Percentiles rank a stretch among this genome's conserved stretches.
Conservation (phyloP, 2,797 vertebrate genomes). For the Peromyscus nudipes region DNA sequence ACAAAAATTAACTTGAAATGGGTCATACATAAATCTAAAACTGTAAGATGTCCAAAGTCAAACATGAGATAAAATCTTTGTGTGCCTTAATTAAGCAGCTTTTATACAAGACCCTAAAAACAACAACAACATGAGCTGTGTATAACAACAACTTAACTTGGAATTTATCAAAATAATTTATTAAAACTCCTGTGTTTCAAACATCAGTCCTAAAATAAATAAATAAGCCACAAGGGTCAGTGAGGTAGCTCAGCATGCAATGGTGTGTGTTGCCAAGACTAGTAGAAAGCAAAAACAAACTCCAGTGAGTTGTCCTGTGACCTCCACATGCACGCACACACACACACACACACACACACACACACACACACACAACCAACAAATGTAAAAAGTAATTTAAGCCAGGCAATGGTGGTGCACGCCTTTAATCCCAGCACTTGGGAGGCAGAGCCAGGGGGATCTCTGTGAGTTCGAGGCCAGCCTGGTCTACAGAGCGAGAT, state of each 20-base stretch:
- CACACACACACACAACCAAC: neutral
- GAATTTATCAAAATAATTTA: conserved; percentile 19
- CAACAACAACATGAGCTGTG: neutral
- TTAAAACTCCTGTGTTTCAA: conserved; percentile 8
- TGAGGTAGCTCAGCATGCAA: neutral
- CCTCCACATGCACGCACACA: neutral
- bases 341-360: neutral
- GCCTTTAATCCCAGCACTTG: no score
- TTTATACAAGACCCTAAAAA: neutral
- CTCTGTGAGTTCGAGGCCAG: no score
- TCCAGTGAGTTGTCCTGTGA: neutral
- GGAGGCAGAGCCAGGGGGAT: no score
- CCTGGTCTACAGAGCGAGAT: no score
- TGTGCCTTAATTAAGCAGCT: neutral
- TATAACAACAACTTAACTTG: neutral
- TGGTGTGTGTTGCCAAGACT: neutral
- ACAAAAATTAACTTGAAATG: neutral
- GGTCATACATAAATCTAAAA: neutral
- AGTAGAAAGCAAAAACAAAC: no score
- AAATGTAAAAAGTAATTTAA: neutral
- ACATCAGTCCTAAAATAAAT: neutral
- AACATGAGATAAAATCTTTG: neutral
- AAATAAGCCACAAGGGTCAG: neutral
- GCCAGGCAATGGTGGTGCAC: no score
- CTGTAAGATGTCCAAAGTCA: neutral